These are phyloP conservation scores for Coelinius sp. DNA, from an alignment of 2,888 invertebrate species.

Conservation along the genomic window DNA sequence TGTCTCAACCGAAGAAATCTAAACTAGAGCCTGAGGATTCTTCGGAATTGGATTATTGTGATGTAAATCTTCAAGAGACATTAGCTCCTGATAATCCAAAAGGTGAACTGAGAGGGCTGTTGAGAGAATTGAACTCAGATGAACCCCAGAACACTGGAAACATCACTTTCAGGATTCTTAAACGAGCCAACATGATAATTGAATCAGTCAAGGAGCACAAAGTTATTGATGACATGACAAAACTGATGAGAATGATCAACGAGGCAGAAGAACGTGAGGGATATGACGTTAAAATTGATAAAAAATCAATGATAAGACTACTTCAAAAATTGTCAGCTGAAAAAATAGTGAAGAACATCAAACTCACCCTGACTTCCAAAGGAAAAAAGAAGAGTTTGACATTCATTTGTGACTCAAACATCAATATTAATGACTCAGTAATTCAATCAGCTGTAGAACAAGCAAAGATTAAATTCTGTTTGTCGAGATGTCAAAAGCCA, in stretches of 20 bases:
- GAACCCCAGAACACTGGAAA: conserved; percentile 52
- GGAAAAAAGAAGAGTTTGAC: conserved; percentile 70
- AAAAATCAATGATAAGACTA: conserved; percentile 77
- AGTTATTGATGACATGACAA: conserved; percentile 74
- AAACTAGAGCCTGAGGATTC: not conserved
- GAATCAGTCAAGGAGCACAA: conserved; percentile 75
- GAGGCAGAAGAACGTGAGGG: conserved; percentile 74
- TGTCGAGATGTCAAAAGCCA: conserved; percentile 47
- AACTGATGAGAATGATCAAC: conserved; percentile 73
- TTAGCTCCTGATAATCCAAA: not conserved
- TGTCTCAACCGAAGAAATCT: not conserved
- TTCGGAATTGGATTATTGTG: not conserved
- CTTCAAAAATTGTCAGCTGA: conserved; percentile 74
- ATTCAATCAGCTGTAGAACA: conserved; percentile 77
- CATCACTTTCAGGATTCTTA: conserved; percentile 71
- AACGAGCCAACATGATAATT: conserved; percentile 77
- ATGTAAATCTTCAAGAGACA: not conserved
- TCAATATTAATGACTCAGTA: conserved; percentile 71
- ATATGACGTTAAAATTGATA: conserved; percentile 74
- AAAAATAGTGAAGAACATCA: conserved; percentile 74
- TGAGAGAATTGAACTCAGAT: conserved; percentile 56
- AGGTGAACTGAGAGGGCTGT: conserved; percentile 48
- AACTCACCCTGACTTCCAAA: conserved; percentile 71
- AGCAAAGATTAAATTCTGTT: conserved; percentile 74
- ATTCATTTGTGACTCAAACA: conserved; percentile 74